Conservation (phyloP, 2,113 vertebrate species). For the Upupa epops region DNA sequence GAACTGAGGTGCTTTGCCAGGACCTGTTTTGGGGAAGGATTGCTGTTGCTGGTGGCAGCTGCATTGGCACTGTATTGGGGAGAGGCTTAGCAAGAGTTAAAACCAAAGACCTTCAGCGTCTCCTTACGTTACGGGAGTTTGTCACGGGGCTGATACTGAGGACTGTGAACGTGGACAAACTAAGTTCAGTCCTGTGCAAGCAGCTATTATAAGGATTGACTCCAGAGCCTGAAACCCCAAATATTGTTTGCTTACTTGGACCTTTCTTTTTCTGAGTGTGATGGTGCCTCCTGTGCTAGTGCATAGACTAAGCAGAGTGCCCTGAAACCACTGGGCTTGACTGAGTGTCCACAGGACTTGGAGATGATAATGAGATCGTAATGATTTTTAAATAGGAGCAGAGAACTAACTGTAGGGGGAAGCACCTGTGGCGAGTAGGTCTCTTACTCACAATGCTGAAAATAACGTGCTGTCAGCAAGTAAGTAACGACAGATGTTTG, state of each 20-base stretch:
- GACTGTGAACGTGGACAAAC: background rate
- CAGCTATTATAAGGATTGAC: background rate
- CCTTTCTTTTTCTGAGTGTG: background rate
- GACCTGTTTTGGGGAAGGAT: background rate
- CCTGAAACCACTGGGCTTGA: background rate
- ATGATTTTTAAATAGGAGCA: background rate
- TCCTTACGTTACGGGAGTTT: background rate
- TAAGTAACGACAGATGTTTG: background rate
- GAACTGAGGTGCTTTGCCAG: background rate
- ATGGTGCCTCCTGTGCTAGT: background rate
- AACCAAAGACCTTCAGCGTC: background rate
- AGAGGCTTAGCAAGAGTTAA: background rate
- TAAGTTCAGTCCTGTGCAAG: background rate
- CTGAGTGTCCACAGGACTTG: constrained; percentile 21
- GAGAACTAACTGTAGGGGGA: background rate
- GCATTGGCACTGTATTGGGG: background rate
- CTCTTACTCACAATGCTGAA: background rate
- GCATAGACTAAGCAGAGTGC: background rate
- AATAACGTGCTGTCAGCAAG: background rate
- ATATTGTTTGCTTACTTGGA: background rate
- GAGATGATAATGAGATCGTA: background rate
- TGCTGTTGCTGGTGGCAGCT: background rate
- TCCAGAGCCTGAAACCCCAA: background rate
- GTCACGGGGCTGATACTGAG: background rate
- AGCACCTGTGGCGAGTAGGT: background rate